Base-by-base conservation (phyloP, 2,797 vertebrate genomes). In the Scyliorhinus canicula region DNA sequence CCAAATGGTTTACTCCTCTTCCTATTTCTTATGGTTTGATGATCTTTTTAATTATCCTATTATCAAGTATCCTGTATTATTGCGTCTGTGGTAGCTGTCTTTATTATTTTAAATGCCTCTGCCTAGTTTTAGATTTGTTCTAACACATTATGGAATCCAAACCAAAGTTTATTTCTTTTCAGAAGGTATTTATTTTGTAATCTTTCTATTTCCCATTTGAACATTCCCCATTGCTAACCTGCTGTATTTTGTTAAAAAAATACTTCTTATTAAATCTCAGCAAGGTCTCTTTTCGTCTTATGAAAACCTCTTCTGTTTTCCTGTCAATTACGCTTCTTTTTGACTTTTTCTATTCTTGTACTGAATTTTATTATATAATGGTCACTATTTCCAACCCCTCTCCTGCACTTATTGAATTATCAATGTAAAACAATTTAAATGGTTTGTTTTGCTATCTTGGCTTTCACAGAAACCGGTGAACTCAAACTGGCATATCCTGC, bases 401-500 rank as follows among this genome's bases (percentile, higher is more conserved):
- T 12, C 11, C 31, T 74, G 14, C 35, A n/a, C n/a, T 74, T 31
- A 55, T 28, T 52, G 12, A 86, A 31, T 31, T 86, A 28, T 55
- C 31, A 28, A 86, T 55, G 55, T 14, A 28, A 57, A 88, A 55
- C 3, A 16, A 57, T 57, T 88, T 57, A 57, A 57, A 88, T 55
- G 11, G 12, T 4, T 93, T 65, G 60, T 44, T 44, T 93, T 93
- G 60, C 90, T 65, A n/a, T 11, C 16, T 65, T 21, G 35, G 8
- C 65, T 91, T 47, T 93, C 90, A 65, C 82, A 96, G 84, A 95
- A n/a, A 95, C 88, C 6, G 96, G 95, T 94, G 95, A 96, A 28
- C 85, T 96, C 40, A 96, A 47, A 88, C 19, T 93, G 85, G 85
- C 95, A 24, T 96, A 95, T 85, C 95, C 24, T 47, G 77, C 96